Evolutionary conservation across 1,140 invertebrate genomes (phyloP).

Genomic region (Drosophila equinoxialis): DNA sequence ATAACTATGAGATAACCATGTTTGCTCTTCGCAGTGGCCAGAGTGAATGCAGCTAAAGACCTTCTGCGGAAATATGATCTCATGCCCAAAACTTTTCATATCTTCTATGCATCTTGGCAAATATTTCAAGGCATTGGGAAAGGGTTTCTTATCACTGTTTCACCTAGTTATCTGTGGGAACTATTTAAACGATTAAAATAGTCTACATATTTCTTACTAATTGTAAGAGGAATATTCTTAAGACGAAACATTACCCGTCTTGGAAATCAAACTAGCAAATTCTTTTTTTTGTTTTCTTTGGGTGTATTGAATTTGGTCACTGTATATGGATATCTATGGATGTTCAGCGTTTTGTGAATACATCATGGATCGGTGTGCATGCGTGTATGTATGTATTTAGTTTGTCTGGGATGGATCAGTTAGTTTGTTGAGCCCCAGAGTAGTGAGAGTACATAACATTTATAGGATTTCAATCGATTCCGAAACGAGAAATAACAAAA

Average conservation of each 20-base stretch:
- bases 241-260: no score
- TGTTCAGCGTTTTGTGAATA: no score
- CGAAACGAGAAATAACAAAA: conserved; percentile 29
- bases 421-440: not conserved
- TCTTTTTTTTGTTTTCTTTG: not conserved
- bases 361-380: no score
- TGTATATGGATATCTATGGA: no score
- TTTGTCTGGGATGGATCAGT: not conserved
- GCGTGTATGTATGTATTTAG: no score
- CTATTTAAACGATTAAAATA: not conserved
- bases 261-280: not conserved
- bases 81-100: conserved; percentile 26
- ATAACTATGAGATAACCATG: conserved; percentile 35
- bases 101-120: conserved; percentile 3
- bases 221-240: no score
- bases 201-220: no score
- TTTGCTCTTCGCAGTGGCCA: not conserved
- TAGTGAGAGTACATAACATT: conserved; percentile 5
- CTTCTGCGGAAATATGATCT: conserved; percentile 68
- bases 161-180: conserved; percentile 27
- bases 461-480: conserved; percentile 6
- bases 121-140: conserved; percentile 44
- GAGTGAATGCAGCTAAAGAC: not conserved
- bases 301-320: no score
- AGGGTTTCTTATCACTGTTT: conserved; percentile 30